These are phyloP conservation scores for Gambusia holbrooki DNA, from an alignment of 2,113 vertebrate genomes.

Conservation along the genomic window DNA sequence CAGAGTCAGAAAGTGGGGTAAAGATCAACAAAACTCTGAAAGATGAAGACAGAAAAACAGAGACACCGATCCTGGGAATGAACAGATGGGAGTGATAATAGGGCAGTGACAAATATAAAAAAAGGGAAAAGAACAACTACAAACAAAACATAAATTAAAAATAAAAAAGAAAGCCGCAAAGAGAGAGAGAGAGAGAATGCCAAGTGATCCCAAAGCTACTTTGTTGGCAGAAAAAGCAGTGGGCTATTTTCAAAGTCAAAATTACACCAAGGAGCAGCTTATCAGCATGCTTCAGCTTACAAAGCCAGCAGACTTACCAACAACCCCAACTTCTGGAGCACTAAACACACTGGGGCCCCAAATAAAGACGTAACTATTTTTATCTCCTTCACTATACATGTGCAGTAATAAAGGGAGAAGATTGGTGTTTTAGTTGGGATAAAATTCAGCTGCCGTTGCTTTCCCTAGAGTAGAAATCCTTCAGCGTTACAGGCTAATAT, in stretches of 20 bases:
- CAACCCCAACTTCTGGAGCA: conserved; percentile 32
- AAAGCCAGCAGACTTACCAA: conserved; percentile 46
- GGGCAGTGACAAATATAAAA: conserved; percentile 15
- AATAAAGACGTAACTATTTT: conserved; percentile 23
- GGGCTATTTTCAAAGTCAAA: conserved; percentile 72
- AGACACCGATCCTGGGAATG: conserved; percentile 20
- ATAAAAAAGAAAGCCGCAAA: conserved; percentile 44
- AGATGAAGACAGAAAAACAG: conserved; percentile 34
- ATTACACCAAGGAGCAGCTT: conserved; percentile 63
- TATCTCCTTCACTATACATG: conserved; percentile 13
- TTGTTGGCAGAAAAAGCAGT: conserved; percentile 61
- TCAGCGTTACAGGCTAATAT: neutral
- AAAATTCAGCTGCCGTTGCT: neutral
- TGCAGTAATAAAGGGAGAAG: neutral
- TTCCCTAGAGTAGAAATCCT: neutral
- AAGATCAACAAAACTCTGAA: conserved; percentile 13
- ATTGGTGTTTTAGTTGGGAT: neutral
- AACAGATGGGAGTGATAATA: conserved; percentile 30
- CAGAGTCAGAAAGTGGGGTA: conserved; percentile 9
- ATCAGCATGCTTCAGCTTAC: conserved; percentile 48
- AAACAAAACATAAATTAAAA: conserved; percentile 21
- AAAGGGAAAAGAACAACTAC: conserved; percentile 1
- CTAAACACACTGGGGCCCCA: conserved; percentile 29
- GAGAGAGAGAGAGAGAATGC: conserved; percentile 16
- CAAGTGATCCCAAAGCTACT: conserved; percentile 64